Evolutionary conservation across 2,113 vertebrate genomes (phyloP).

Genomic region (Syngnathoides biaculeatus): DNA sequence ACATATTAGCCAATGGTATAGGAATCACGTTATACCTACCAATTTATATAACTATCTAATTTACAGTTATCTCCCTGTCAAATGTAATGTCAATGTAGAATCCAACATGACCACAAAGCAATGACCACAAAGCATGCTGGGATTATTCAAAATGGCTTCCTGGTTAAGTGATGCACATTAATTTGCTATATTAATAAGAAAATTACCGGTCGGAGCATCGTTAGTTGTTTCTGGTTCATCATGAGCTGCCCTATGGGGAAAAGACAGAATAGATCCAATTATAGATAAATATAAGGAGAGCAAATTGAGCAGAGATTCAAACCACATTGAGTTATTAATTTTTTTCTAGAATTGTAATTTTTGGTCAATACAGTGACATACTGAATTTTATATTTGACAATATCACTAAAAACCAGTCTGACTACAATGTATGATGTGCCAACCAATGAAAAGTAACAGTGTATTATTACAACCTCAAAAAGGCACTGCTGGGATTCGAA

Average conservation of each 20-base stretch:
- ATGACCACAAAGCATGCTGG: too few species aligned
- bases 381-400: neutral
- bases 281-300: neutral
- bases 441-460: neutral
- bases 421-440: neutral
- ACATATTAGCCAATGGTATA: too few species aligned
- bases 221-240: constrained; percentile 14
- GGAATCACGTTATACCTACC: too few species aligned
- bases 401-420: neutral
- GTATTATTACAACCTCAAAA: constrained; percentile 1
- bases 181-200: neutral
- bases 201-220: constrained; percentile 35
- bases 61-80: too few species aligned
- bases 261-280: neutral
- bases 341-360: neutral
- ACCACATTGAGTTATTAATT: neutral
- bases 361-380: neutral
- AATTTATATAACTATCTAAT: too few species aligned
- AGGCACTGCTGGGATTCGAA: constrained; percentile 73
- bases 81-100: too few species aligned
- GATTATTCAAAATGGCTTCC: too few species aligned
- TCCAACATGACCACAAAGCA: too few species aligned
- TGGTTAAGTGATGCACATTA: too few species aligned
- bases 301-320: neutral
- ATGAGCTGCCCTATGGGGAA: constrained; percentile 27